Conservation (phyloP, 2,888 invertebrate species). For the Graphium colonna region DNA sequence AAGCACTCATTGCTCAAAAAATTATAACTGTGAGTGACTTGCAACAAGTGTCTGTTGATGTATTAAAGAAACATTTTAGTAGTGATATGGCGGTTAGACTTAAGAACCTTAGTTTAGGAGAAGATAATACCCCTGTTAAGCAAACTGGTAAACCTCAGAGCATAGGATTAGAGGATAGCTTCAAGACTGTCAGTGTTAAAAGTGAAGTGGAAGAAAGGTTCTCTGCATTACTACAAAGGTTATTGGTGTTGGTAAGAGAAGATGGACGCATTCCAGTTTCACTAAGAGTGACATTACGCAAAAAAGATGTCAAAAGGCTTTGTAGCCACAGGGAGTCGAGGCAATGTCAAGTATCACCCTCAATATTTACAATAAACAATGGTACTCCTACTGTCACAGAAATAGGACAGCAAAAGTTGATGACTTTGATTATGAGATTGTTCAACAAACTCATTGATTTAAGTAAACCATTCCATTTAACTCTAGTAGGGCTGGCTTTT, state of each 20-base stretch:
- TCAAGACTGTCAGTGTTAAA: slow-evolving; percentile 85
- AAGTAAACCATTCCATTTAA: slow-evolving; percentile 88
- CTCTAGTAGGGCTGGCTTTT: slow-evolving; percentile 89
- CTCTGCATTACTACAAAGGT: slow-evolving; percentile 82
- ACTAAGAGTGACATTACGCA: slow-evolving; percentile 86
- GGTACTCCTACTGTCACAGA: slow-evolving; percentile 73
- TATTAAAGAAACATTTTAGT: slow-evolving; percentile 83
- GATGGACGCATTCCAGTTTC: slow-evolving; percentile 89
- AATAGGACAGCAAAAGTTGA: slow-evolving; percentile 82
- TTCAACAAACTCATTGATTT: slow-evolving; percentile 87
- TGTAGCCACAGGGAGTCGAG: slow-evolving; percentile 87
- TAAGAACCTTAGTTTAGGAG: slow-evolving; percentile 86
- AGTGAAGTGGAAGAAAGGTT: slow-evolving; percentile 88
- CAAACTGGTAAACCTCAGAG: slow-evolving; percentile 88
- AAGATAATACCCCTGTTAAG: slow-evolving; percentile 86
- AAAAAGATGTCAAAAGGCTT: slow-evolving; percentile 84
- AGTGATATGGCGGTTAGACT: slow-evolving; percentile 84
- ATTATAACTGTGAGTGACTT: slow-evolving; percentile 85
- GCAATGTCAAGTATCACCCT: slow-evolving; percentile 86
- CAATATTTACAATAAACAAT: slow-evolving; percentile 78
- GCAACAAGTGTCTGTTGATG: slow-evolving; percentile 79
- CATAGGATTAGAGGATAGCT: slow-evolving; percentile 90
- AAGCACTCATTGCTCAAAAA: slow-evolving; percentile 82
- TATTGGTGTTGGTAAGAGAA: slow-evolving; percentile 85
- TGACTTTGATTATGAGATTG: slow-evolving; percentile 85